These are phyloP conservation scores for Tadarida brasiliensis DNA, from an alignment of 2,797 vertebrate species.

Conservation along the genomic window DNA sequence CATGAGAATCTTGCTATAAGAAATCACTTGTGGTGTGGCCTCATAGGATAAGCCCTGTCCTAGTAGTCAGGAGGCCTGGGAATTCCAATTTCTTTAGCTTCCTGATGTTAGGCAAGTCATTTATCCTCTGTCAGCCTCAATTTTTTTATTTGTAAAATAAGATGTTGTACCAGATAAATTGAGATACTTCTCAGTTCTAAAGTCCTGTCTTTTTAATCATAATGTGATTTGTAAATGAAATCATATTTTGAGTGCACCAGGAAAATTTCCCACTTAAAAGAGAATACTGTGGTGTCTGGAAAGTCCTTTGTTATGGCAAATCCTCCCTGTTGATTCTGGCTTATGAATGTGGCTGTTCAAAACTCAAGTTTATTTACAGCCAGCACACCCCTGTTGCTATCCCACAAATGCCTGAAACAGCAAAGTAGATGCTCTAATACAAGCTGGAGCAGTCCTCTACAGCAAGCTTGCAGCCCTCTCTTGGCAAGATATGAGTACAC, in stretches of 20 bases:
- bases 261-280: not conserved
- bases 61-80: not conserved
- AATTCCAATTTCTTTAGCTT: not conserved
- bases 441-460: not conserved
- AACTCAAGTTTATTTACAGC: not conserved
- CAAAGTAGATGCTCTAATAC: not conserved
- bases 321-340: not conserved
- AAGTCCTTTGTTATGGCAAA: slow-evolving; percentile 28
- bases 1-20: not conserved
- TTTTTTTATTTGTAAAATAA: slow-evolving; percentile 42
- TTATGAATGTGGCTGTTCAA: not conserved
- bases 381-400: not conserved
- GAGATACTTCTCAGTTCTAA: not conserved
- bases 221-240: slow-evolving; percentile 11
- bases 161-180: not conserved
- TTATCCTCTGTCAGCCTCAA: not conserved
- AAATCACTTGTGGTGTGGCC: not conserved
- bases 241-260: slow-evolving; percentile 19
- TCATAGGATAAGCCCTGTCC: not conserved
- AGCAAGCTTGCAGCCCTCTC: not conserved
- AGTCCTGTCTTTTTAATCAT: slow-evolving; percentile 1
- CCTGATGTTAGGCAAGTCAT: not conserved
- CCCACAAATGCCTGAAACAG: not conserved
- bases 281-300: not conserved
- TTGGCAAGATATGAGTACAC: not conserved